These are phyloP conservation scores for Tanytarsus gracilentus DNA, from an alignment of 2,888 invertebrate species.

Conservation along the genomic window DNA sequence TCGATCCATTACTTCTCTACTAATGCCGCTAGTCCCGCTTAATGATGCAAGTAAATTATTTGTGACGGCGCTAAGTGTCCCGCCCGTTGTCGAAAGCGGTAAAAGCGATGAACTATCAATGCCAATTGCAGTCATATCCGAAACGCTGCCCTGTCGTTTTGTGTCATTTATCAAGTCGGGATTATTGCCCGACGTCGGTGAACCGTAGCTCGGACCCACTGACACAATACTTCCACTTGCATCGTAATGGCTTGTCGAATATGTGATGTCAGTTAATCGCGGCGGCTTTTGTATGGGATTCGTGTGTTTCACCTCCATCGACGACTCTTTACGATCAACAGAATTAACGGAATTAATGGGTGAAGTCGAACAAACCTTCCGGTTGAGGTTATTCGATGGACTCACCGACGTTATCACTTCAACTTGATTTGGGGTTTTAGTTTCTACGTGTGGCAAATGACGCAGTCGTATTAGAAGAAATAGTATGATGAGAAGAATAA, in stretches of 20 bases:
- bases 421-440: constrained; percentile 65
- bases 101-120: constrained; percentile 18
- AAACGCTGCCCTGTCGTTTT: constrained; percentile 51
- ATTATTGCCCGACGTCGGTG: constrained; percentile 68
- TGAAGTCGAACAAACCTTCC: constrained; percentile 43
- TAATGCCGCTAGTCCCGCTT: constrained; percentile 34
- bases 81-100: constrained; percentile 16
- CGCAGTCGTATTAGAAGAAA: constrained; percentile 65
- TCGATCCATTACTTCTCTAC: constrained; percentile 41
- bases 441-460: constrained; percentile 62
- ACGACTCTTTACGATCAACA: constrained; percentile 40
- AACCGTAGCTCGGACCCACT: constrained; percentile 58
- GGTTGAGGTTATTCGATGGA: constrained; percentile 46
- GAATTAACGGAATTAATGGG: constrained; percentile 35
- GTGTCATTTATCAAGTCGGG: constrained; percentile 82
- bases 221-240: constrained; percentile 57
- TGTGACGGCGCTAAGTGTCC: constrained; percentile 31
- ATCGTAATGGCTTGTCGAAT: constrained; percentile 60
- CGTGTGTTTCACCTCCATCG: constrained; percentile 42
- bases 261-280: constrained; percentile 56
- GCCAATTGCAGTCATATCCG: constrained; percentile 39
- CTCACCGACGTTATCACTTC: constrained; percentile 58
- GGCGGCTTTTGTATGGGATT: constrained; percentile 68
- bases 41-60: constrained; percentile 35
- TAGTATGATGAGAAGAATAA: constrained; percentile 62